Percentiles rank a stretch among this genome's conserved stretches.
Conservation (phyloP, 30 jellyfish, hydroid and myxozoan species). For the Hydra vulgaris region DNA sequence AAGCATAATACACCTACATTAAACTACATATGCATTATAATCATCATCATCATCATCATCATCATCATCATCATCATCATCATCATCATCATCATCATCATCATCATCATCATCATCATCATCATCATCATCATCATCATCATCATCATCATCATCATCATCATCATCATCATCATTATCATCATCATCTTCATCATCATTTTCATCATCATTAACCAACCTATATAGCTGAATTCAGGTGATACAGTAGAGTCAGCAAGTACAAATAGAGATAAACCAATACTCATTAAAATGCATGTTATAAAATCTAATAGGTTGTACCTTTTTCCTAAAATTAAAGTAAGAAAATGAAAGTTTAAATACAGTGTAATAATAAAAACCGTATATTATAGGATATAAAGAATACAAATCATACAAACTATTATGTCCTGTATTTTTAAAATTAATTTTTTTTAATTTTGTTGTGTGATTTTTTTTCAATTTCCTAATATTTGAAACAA, state of each 20-base stretch:
- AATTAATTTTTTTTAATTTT: too few relatives aligned
- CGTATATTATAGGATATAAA: neutral
- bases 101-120: conserved; percentile 2
- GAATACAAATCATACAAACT: neutral
- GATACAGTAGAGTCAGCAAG: conserved; percentile 77
- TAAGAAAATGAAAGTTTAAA: too few relatives aligned
- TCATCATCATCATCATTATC: conserved; percentile 1
- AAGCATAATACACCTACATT: conserved; percentile 56
- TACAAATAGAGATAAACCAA: conserved; percentile 67
- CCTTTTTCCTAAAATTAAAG: conserved; percentile 44
- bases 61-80: conserved; percentile 3
- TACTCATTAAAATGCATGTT: conserved; percentile 74
- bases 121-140: conserved; percentile 3
- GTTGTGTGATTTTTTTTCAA: too few relatives aligned
- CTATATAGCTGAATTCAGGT: conserved; percentile 66
- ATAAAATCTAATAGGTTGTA: conserved; percentile 47
- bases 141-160: conserved; percentile 2
- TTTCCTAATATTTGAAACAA: too few relatives aligned
- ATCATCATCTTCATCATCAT: neutral
- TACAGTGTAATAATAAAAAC: neutral
- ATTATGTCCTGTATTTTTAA: neutral
- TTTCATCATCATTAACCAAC: conserved; percentile 22
- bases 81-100: conserved; percentile 2
- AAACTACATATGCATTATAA: neutral
- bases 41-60: neutral